phyloP scores from a whole-genome alignment of 2,113 vertebrate genomes.

The Misgurnus mizolepis region DNA sequence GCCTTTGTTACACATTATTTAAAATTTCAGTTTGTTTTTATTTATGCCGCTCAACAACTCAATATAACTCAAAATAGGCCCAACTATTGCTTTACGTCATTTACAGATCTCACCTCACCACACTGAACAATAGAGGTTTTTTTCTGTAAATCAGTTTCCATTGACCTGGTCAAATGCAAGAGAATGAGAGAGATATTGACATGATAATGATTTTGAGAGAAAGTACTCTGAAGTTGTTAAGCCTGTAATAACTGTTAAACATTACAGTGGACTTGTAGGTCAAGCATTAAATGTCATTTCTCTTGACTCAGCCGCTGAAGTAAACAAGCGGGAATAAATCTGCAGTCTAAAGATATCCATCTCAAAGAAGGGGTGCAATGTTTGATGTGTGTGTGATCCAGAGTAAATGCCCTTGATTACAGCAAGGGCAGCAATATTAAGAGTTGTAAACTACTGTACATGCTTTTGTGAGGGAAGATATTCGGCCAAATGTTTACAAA shows the following conservation, averaged over 20 bases:
- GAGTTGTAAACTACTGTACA: no score
- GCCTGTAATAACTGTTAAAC: slow-evolving; percentile 6
- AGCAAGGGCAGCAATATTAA: no score
- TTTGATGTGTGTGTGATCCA: slow-evolving; percentile 3
- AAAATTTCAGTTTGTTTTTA: no score
- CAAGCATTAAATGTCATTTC: slow-evolving; percentile 12
- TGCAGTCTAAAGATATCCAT: neutral
- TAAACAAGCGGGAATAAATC: neutral
- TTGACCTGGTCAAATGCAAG: neutral
- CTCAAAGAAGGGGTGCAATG: neutral
- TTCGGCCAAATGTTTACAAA: no score
- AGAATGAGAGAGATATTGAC: slow-evolving; percentile 23
- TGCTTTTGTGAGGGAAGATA: no score
- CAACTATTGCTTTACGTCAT: neutral
- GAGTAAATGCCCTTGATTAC: neutral
- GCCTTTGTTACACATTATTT: no score
- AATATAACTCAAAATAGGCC: no score
- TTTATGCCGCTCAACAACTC: no score
- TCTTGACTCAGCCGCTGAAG: neutral
- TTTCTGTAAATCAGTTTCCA: neutral
- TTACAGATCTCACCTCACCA: neutral
- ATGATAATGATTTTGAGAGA: slow-evolving; percentile 16
- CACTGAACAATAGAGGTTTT: neutral
- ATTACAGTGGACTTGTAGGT: slow-evolving; percentile 22
- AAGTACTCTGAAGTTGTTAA: slow-evolving; percentile 13